Conservation (phyloP, 2,888 invertebrate genomes). For the Tipula helvola region DNA sequence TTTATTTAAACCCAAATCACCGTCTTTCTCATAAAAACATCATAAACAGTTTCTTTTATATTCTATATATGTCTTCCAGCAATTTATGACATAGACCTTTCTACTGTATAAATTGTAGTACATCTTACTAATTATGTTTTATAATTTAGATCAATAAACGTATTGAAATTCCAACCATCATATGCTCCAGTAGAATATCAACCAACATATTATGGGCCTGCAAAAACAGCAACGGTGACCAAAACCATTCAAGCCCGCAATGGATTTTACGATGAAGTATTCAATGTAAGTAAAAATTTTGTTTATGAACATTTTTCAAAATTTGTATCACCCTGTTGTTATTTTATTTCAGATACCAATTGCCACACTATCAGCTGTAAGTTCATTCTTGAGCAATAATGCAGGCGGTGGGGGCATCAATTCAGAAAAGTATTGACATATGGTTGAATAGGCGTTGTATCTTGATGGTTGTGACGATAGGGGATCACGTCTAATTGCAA, state of each 20-base stretch:
- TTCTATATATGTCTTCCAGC: background rate
- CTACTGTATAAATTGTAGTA: background rate
- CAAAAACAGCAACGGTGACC: background rate
- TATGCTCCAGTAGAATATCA: background rate
- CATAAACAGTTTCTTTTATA: background rate
- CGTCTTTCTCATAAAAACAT: background rate
- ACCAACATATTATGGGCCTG: background rate
- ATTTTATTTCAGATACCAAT: constrained; percentile 47
- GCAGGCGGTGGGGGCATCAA: constrained; percentile 15
- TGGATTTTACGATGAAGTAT: constrained; percentile 39
- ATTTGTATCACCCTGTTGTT: too few species aligned
- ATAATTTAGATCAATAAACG: background rate
- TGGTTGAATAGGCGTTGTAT: background rate
- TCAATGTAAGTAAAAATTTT: constrained; percentile 41
- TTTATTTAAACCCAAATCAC: background rate
- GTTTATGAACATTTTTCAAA: background rate
- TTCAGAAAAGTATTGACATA: constrained; percentile 6
- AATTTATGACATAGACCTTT: background rate
- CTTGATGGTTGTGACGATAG: too few species aligned
- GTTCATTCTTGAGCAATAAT: constrained; percentile 46
- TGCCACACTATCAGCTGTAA: constrained; percentile 51
- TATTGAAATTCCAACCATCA: background rate
- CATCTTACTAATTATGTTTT: background rate
- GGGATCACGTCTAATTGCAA: too few species aligned
- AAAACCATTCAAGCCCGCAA: background rate